A percentile compares a stretch with the other conserved stretches of the same genome.
Evolutionary conservation across 2,113 vertebrate genomes (phyloP).

Genomic region (Leptodactylus fuscus): DNA sequence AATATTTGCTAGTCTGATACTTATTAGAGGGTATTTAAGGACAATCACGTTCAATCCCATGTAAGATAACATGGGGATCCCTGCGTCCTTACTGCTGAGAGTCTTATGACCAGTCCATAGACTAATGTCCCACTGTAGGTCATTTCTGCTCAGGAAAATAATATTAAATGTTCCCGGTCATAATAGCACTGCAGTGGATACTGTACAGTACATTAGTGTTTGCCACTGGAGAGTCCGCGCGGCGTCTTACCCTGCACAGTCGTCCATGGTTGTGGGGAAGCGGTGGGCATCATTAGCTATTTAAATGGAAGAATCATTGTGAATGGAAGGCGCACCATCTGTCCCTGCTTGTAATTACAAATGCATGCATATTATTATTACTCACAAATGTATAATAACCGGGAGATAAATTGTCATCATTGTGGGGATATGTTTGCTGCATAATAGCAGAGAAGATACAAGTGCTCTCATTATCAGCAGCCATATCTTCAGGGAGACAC

Average conservation of each 20-base stretch:
- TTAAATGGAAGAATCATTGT: conserved; percentile 46
- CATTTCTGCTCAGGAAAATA: too few relatives aligned
- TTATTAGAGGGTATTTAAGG: too few relatives aligned
- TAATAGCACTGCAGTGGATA: not conserved
- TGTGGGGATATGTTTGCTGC: conserved; percentile 15
- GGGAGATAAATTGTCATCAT: conserved; percentile 42
- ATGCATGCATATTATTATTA: conserved; percentile 48
- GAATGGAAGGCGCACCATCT: conserved; percentile 45
- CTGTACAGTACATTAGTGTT: not conserved
- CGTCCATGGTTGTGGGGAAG: conserved; percentile 8
- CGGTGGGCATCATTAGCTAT: conserved; percentile 44
- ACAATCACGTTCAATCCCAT: too few relatives aligned
- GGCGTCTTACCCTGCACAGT: not conserved
- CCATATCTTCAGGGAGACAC: conserved; percentile 9
- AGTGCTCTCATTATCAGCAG: conserved; percentile 29
- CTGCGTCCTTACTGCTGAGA: too few relatives aligned
- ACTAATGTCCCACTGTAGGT: too few relatives aligned
- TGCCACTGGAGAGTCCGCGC: not conserved
- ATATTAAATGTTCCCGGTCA: not conserved
- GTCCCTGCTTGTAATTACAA: conserved; percentile 54
- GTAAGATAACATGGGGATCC: too few relatives aligned
- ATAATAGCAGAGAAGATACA: not conserved
- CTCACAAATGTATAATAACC: conserved; percentile 46
- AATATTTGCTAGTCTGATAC: too few relatives aligned
- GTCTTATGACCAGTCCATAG: too few relatives aligned